Base-by-base conservation (phyloP, 2,797 vertebrate species). In the Pseudopleuronectes americanus region DNA sequence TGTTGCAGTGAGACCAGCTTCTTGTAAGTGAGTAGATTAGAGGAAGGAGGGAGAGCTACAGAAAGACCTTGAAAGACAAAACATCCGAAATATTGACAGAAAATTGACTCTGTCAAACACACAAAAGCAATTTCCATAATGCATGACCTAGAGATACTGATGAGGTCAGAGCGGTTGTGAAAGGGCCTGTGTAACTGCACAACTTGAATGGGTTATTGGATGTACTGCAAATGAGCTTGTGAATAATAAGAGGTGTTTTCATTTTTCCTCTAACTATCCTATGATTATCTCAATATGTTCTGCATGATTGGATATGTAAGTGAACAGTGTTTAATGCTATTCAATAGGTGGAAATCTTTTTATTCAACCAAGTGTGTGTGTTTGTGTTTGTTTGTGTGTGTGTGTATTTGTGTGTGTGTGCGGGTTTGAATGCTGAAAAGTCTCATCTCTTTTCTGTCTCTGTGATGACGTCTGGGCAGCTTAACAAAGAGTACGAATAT, bases 141-240 rank as follows among this genome's bases (percentile, higher is more conserved):
- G 89, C 83, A 72, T 85, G 81, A 89, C 90, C 87, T 90, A 79
- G 90, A 89, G 92, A 92, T 89, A 89, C 85, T 84, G 83, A 92
- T 87, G 88, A 90, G 91, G 91, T 92, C 90, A 89, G 71, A 24
- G 75, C 28, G 71, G 64, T 81, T 74, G 80, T 67, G 84, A 59
- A 90, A 79, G 76, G 69, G 76, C 63, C 74, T 47, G 63, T 83
- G 86, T 79, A 64, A 79, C 61, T 60, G 55, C 62, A 70, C 84
- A 79, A 87, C 72, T 78, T 55, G 36, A n/a, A 51, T 33, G 19
- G 66, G 54, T 86, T 76, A 87, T 79, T 43, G 53, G 21, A 69
- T 80, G 77, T 81, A 75, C 63, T 79, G 70, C 56, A 79, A 65
- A 83, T 66, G 49, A 84, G 31, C 57, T 28, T 19, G 41, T 57